Evolutionary conservation across 2,113 vertebrate species (phyloP).

Genomic region (Merops nubicus): DNA sequence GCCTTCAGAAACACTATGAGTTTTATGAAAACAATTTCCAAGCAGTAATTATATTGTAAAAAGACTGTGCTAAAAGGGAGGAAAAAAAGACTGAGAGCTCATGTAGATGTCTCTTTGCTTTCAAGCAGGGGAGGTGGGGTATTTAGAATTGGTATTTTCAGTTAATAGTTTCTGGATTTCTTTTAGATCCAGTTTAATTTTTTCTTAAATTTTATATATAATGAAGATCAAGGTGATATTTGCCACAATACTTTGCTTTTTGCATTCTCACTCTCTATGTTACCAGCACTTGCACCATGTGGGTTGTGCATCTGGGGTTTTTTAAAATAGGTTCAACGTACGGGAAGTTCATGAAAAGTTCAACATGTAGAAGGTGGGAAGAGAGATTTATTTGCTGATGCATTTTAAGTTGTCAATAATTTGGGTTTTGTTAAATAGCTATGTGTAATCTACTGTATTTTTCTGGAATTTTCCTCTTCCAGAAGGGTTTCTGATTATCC

Average conservation of each 20-base stretch:
- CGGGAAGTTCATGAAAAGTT: background rate
- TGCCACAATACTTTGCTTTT: background rate
- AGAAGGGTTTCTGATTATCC: slow-evolving; percentile 87
- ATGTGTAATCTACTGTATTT: background rate
- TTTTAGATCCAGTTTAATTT: background rate
- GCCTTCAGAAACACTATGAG: background rate
- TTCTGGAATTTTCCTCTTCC: slow-evolving; percentile 65
- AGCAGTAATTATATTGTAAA: background rate
- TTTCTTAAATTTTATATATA: background rate
- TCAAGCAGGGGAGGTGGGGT: background rate
- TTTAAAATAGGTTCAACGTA: background rate
- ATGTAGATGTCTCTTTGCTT: background rate
- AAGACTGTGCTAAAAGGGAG: background rate
- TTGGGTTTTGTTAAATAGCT: background rate
- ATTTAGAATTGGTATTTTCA: background rate
- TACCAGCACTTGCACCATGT: background rate
- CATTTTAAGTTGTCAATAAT: background rate
- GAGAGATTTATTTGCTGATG: background rate
- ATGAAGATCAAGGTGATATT: background rate
- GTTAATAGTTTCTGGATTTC: background rate
- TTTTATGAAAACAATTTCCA: background rate
- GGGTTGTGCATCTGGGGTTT: fast-evolving
- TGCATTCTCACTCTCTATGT: background rate
- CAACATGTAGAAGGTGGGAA: background rate
- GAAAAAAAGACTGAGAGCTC: background rate